A percentile compares a stretch with the other conserved stretches of the same genome.
Conservation (phyloP, 2,888 invertebrate genomes). For the Odontomyia ornata region DNA sequence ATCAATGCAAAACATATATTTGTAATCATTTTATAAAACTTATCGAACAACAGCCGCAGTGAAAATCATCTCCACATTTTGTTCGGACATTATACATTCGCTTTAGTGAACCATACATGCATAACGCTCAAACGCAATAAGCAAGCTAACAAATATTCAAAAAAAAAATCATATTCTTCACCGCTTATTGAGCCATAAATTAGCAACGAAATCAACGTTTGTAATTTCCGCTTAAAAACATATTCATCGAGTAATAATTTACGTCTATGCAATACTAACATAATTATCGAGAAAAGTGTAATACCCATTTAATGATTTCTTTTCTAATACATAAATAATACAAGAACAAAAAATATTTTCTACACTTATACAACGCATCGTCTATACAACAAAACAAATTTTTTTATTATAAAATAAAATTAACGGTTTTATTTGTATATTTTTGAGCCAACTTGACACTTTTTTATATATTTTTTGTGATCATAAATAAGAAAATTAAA, state of each 20-base stretch:
- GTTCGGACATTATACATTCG: too few species aligned
- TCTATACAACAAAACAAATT: conserved; percentile 17
- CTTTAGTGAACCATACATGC: too few species aligned
- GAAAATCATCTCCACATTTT: not conserved
- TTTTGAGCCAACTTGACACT: conserved; percentile 24
- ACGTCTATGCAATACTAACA: conserved; percentile 28
- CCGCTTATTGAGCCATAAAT: conserved; percentile 2
- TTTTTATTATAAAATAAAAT: not conserved
- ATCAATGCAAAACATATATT: not conserved
- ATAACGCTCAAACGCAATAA: not conserved
- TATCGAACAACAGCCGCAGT: not conserved
- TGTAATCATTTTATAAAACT: not conserved
- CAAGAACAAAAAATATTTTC: conserved; percentile 38
- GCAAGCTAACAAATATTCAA: not conserved
- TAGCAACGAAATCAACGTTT: conserved; percentile 1
- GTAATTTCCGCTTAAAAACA: conserved; percentile 20
- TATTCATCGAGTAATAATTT: conserved; percentile 38
- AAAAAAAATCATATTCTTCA: not conserved
- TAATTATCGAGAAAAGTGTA: conserved; percentile 8
- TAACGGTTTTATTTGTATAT: conserved; percentile 23
- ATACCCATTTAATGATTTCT: not conserved
- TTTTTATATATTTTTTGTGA: conserved; percentile 33
- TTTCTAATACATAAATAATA: conserved; percentile 31
- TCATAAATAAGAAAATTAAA: not conserved
- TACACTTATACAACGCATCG: conserved; percentile 39